phyloP scores from a whole-genome alignment of 2,113 vertebrate genomes.

The Acanthisitta chloris region DNA sequence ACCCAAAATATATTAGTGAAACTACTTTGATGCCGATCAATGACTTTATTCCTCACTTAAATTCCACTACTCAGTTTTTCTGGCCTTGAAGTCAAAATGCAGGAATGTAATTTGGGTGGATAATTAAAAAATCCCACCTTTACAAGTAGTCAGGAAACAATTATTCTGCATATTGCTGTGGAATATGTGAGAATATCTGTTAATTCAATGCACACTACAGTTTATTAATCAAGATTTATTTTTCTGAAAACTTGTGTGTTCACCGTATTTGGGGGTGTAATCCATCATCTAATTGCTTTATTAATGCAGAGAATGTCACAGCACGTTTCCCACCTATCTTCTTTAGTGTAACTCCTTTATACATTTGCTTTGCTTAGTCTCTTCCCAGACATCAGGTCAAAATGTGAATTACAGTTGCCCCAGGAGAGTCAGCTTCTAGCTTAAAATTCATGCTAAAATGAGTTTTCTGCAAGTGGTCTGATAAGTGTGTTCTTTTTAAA shows the following conservation, averaged over 20 bases:
- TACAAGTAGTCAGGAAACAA: not conserved
- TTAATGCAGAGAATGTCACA: not conserved
- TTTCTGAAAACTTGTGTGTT: not conserved
- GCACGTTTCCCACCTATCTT: not conserved
- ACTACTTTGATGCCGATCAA: accelerated
- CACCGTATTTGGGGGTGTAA: not conserved
- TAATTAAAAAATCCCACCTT: not conserved
- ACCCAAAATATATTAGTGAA: not conserved
- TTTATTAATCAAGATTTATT: not conserved
- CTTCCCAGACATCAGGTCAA: not conserved
- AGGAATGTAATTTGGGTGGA: not conserved
- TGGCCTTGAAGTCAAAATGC: not conserved
- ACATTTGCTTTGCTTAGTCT: not conserved
- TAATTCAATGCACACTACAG: not conserved
- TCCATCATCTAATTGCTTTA: not conserved
- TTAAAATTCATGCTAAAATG: not conserved
- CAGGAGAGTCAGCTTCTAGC: not conserved
- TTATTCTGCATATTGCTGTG: accelerated
- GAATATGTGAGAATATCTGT: not conserved
- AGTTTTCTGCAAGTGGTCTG: not conserved
- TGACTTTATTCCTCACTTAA: not conserved
- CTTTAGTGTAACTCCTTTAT: not conserved
- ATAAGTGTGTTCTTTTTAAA: not conserved
- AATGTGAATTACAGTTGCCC: not conserved
- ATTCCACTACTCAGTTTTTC: not conserved